Percentiles rank a stretch among this genome's conserved stretches.
Conservation (phyloP, 1,140 invertebrate species). For the Papilio aristodemus region DNA sequence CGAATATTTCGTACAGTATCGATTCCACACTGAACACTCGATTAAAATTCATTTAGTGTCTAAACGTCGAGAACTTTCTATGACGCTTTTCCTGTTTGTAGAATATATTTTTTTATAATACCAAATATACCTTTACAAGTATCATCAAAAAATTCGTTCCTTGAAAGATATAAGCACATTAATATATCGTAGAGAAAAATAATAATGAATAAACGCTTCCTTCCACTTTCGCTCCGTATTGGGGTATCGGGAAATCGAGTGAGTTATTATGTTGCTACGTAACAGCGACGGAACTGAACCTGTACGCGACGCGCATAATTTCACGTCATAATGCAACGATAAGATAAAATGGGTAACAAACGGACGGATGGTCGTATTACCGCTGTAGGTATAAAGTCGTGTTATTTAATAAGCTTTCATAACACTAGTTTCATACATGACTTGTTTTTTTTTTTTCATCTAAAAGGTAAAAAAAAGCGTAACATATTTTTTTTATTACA, state of each 20-base stretch:
- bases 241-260: slow-evolving; percentile 24
- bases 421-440: no score
- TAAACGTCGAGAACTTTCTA: no score
- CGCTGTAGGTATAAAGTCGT: background rate
- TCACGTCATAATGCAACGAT: slow-evolving; percentile 6
- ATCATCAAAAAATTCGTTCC: no score
- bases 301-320: background rate
- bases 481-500: no score
- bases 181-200: slow-evolving; percentile 8
- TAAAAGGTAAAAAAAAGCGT: no score
- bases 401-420: background rate
- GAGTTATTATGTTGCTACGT: slow-evolving; percentile 9
- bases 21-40: no score
- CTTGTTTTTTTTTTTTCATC: no score
- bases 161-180: background rate
- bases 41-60: no score
- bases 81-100: no score
- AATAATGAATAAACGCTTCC: slow-evolving; percentile 21
- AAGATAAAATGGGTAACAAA: background rate
- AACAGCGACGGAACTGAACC: background rate
- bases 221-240: slow-evolving; percentile 21
- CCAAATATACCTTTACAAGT: no score
- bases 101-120: no score
- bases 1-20: no score
- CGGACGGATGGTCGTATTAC: background rate